Base-by-base conservation (phyloP, 2,797 vertebrate species). In the Microtus californicus region DNA sequence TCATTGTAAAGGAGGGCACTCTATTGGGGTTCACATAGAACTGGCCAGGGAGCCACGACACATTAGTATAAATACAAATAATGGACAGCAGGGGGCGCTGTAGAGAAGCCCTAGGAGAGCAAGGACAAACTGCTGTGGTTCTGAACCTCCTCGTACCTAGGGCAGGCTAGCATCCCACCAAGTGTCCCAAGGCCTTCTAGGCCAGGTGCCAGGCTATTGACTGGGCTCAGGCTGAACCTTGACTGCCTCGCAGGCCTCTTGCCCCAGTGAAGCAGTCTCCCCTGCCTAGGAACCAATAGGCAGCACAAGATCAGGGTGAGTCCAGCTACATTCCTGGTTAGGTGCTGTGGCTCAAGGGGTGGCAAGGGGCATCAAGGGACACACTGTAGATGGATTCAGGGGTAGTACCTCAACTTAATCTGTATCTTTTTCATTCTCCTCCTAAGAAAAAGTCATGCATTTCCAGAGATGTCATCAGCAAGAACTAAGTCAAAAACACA, bases 1-100 rank as follows among this genome's bases (percentile, higher is more conserved):
- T 87, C 51, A 95, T 56, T 4, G 12, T 54, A n/a, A 15, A 65
- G 21, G 56, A n/a, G 7, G 37, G 40, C 43, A 23, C 23, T 14
- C 27, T 6, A 34, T 29, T 77, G 45, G 17, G 29, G 40, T 86
- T 87, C 65, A 23, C 1, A 43, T 21, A 27, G 4, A 93, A 67
- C 25, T 69, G 63, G 76, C 10, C 8, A 40, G 31, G 31, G 71
- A 88, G 51, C n/a, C 40, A 14, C 45, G 43, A 93, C 23, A 77
- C 19, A 4, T 65, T 86, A 95, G 91, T 45, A 93, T 17, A 61
- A 29, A 10, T 29, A 61, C 12, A 61, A 61, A 34, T 40, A 86
- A 51, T 1, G 19, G 25, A 31, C 89, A 91, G 81, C 90, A 97
- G 96, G 76, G 90, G 82, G 94, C 15, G 2, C 82, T 93, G 79